Evolutionary conservation across 2,888 invertebrate genomes (phyloP), one percentile per base, ranked within the genome.

Genomic region (Ecliptopera silaceata): DNA sequence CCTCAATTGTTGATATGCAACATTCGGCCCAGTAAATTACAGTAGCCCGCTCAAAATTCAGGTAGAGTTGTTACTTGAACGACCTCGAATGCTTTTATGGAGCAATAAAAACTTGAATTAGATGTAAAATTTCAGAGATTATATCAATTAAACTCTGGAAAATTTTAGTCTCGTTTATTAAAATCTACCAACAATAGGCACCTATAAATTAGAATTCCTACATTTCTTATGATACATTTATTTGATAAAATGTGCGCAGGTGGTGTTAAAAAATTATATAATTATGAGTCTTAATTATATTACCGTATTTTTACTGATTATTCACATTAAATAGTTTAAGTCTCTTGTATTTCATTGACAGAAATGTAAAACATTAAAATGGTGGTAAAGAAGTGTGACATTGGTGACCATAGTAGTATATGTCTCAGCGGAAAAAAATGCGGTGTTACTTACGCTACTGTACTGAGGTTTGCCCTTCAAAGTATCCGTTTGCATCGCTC

Each of bases 11-110:
- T 68, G 64, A 72, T 70, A 71, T 69, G 76, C 73, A 75, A 75
- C 81, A 78, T 75, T 82, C 73, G 74, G 79, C 77, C 70, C 73
- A 78, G 71, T 86, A 80, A 85, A 86, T 82, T 77, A 79, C 72
- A 64, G 68, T 68, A 75, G 78, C 76, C 75, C 71, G 68, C 56
- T 79, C 74, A 70, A 72, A 79, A 75, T 79, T 77, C 74, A 34
- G 26, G 34, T 56, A 32, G 36, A 58, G 58, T 31, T 54, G 53
- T 53, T 52, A 53, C 59, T 71, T 66, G 68, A 76, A 78, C 73
- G 73, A 74, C 73, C 76, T 75, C 67, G 77, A 77, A 77, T 77
- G 78, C 71, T 69, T 82, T 84, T 76, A 83, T 73, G 74, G 72
- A 64, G 56, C 56, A 58, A 74, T 82, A 80, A 82, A 77, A 82